Conservation (phyloP, 2,113 vertebrate genomes). For the Rhinopithecus roxellana region DNA sequence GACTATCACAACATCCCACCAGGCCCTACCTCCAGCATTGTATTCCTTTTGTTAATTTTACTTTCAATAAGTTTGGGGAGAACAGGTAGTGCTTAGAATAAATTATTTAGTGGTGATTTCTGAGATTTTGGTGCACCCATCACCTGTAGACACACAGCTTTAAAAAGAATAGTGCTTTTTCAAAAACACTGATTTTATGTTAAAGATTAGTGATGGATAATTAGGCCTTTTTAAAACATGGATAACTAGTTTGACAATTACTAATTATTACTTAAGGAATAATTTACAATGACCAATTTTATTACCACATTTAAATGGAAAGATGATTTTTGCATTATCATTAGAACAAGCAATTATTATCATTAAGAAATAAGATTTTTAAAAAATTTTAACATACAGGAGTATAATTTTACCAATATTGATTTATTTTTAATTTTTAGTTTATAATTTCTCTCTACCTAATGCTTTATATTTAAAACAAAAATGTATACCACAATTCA, state of each 20-base stretch:
- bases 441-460: neutral
- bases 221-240: neutral
- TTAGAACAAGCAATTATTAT: neutral
- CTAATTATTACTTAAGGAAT: constrained; percentile 10
- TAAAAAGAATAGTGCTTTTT: neutral
- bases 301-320: neutral
- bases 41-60: too few species aligned
- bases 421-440: neutral
- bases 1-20: too few species aligned
- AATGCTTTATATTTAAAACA: neutral
- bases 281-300: neutral
- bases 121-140: too few species aligned
- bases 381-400: neutral
- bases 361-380: neutral
- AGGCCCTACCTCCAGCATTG: too few species aligned
- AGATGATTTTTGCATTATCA: neutral
- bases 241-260: neutral
- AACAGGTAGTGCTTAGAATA: too few species aligned
- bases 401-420: neutral
- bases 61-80: too few species aligned
- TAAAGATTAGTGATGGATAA: neutral
- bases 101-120: too few species aligned
- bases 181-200: neutral
- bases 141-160: neutral
- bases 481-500: neutral